A percentile compares a stretch with the other conserved stretches of the same genome.
Evolutionary conservation across 2,797 vertebrate genomes (phyloP).

Genomic region (Sebastes alutus): DNA sequence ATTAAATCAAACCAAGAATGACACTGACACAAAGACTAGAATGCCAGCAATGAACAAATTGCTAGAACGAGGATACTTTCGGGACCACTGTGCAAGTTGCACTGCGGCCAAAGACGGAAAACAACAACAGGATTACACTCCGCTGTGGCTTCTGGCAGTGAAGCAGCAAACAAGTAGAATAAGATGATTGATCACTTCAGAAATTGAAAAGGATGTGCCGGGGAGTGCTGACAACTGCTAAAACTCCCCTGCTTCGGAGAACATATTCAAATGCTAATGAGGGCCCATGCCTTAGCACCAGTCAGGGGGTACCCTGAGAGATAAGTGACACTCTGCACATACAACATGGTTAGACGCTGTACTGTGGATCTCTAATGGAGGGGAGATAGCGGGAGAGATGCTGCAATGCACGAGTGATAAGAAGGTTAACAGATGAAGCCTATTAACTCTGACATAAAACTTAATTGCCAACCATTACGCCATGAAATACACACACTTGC

Average conservation of each 20-base stretch:
- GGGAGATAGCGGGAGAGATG: slow-evolving; percentile 10
- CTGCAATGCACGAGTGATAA: slow-evolving; percentile 26
- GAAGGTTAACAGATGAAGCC: slow-evolving; percentile 41
- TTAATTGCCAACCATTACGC: slow-evolving; percentile 19
- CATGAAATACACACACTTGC: background rate
- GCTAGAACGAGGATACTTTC: slow-evolving; percentile 22
- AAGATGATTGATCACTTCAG: slow-evolving; percentile 77
- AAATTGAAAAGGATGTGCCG: slow-evolving; percentile 71
- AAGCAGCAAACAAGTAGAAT: slow-evolving; percentile 67
- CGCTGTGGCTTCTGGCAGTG: slow-evolving; percentile 52
- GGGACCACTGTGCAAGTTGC: slow-evolving; percentile 28
- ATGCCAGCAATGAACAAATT: slow-evolving; percentile 32
- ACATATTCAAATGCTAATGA: slow-evolving; percentile 70
- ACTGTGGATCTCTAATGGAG: slow-evolving; percentile 48
- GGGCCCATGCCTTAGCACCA: slow-evolving; percentile 45
- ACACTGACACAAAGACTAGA: slow-evolving; percentile 10
- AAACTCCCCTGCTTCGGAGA: slow-evolving; percentile 62
- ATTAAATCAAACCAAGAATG: slow-evolving; percentile 17
- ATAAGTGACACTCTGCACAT: slow-evolving; percentile 63
- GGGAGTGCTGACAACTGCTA: slow-evolving; percentile 77
- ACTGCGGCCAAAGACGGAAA: slow-evolving; percentile 45
- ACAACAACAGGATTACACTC: slow-evolving; percentile 50
- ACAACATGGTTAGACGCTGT: slow-evolving; percentile 36
- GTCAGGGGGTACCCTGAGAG: slow-evolving; percentile 60
- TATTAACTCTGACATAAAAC: slow-evolving; percentile 38